Conservation (phyloP, 1,140 invertebrate genomes). For the Thereuonema tuberculata region DNA sequence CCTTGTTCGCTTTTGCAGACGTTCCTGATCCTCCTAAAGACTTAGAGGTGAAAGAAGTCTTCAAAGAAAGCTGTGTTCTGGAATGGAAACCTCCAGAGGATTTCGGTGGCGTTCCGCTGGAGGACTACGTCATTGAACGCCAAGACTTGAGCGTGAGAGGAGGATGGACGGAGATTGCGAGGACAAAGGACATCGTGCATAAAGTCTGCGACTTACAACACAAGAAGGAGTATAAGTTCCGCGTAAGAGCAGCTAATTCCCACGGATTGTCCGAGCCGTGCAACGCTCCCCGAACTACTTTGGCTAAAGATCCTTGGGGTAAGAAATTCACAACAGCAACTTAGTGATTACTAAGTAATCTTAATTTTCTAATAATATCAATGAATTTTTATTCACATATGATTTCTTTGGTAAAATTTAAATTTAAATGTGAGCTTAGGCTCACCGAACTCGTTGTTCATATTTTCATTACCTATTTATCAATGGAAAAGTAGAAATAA, state of each 20-base stretch:
- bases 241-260: constrained; percentile 87
- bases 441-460: too few relatives aligned
- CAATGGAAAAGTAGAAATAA: too few relatives aligned
- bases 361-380: too few relatives aligned
- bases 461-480: too few relatives aligned
- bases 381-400: too few relatives aligned
- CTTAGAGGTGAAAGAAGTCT: constrained; percentile 81
- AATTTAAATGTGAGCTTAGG: too few relatives aligned
- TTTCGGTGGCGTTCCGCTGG: constrained; percentile 79
- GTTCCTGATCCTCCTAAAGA: constrained; percentile 73
- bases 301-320: constrained; percentile 98
- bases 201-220: constrained; percentile 75
- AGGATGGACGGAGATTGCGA: constrained; percentile 71
- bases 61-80: constrained; percentile 78
- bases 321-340: too few relatives aligned
- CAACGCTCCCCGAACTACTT: constrained; percentile 62
- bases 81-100: constrained; percentile 83
- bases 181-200: constrained; percentile 54
- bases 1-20: constrained; percentile 44
- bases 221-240: constrained; percentile 87
- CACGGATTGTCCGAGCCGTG: constrained; percentile 63
- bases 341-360: too few relatives aligned
- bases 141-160: constrained; percentile 77
- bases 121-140: constrained; percentile 87
- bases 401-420: too few relatives aligned